Conservation (phyloP, 2,888 invertebrate genomes). For the Sminthurinus aureus region DNA sequence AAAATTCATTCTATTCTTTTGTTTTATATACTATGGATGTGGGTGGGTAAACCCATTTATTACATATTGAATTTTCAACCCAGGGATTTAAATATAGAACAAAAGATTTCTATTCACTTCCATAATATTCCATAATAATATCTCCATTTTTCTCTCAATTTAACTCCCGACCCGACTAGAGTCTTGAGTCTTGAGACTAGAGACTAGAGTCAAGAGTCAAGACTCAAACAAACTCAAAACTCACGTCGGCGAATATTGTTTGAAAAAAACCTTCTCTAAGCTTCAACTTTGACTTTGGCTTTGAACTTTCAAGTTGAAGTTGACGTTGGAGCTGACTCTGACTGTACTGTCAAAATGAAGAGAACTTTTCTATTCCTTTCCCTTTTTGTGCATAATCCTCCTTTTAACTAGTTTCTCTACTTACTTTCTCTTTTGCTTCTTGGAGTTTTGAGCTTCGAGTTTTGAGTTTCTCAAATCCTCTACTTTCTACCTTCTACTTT, state of each 20-base stretch:
- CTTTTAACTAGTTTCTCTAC: no score
- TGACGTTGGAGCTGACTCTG: no score
- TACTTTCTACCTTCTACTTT: no score
- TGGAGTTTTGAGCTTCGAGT: no score
- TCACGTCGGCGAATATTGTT: neutral
- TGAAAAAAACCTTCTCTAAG: neutral
- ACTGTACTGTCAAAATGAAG: no score
- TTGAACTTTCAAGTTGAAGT: neutral
- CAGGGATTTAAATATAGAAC: neutral
- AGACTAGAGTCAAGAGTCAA: neutral
- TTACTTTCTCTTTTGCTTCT: no score
- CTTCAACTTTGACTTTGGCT: neutral
- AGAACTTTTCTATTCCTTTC: neutral
- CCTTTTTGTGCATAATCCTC: neutral
- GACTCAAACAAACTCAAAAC: neutral
- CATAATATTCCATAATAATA: neutral
- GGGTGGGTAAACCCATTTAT: no score
- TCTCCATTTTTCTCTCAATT: neutral
- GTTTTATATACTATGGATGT: no score
- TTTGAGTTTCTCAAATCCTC: no score
- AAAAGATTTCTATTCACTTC: neutral
- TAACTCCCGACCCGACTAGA: neutral
- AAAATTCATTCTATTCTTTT: slow-evolving; percentile 45
- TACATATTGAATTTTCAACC: neutral
- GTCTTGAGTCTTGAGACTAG: no score